Conservation (phyloP, 1,140 invertebrate genomes). For the Drosophila repleta region DNA sequence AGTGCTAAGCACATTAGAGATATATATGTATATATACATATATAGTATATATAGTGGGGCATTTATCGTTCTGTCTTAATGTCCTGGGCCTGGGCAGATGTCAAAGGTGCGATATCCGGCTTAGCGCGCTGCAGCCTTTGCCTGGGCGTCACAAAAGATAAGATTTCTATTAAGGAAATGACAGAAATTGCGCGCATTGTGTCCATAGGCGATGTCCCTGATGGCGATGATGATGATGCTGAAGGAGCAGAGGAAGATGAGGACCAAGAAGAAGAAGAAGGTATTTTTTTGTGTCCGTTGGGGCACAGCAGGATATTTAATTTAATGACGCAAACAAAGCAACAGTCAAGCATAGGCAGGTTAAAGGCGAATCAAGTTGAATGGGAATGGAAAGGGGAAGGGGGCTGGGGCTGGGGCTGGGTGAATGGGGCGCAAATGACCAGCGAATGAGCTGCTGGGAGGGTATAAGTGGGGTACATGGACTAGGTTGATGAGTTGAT, state of each 20-base stretch:
- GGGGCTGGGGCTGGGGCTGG: too few relatives aligned
- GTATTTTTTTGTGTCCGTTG: conserved; percentile 14
- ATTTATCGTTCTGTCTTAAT: conserved; percentile 3
- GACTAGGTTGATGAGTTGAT: not conserved
- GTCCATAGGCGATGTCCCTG: conserved; percentile 26
- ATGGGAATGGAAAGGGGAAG: too few relatives aligned
- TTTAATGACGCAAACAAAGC: conserved; percentile 79
- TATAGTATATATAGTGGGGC: too few relatives aligned
- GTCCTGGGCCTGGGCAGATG: conserved; percentile 53
- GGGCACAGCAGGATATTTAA: conserved; percentile 70
- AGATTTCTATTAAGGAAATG: conserved; percentile 83
- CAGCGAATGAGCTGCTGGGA: conserved; percentile 13
- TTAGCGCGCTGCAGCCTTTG: conserved; percentile 41
- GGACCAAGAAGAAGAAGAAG: conserved; percentile 22
- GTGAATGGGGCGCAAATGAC: conserved; percentile 64
- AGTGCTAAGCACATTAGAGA: too few relatives aligned
- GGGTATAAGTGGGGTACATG: not conserved
- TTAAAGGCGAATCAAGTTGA: conserved; percentile 5
- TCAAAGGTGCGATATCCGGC: conserved; percentile 82
- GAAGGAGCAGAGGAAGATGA: not conserved
- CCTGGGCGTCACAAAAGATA: conserved; percentile 71
- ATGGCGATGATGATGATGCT: conserved; percentile 1
- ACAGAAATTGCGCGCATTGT: conserved; percentile 75
- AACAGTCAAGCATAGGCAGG: conserved; percentile 46
- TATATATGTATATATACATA: too few relatives aligned